These are phyloP conservation scores for Amia ocellicauda DNA, from an alignment of 2,113 vertebrate species.

Conservation along the genomic window DNA sequence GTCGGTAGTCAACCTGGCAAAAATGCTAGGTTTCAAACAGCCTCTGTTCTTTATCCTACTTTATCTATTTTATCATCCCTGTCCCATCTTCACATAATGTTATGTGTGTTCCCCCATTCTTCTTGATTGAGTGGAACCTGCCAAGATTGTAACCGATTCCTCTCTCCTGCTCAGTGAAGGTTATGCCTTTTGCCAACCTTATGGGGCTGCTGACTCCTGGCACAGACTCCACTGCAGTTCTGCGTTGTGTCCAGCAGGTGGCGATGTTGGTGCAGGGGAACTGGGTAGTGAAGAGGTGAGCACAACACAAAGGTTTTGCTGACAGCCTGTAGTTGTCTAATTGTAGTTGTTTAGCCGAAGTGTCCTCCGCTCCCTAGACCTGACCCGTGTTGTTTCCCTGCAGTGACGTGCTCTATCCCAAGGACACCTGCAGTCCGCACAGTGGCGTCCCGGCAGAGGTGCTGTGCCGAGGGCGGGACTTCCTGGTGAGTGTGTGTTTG, in stretches of 20 bases:
- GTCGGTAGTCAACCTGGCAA: no score
- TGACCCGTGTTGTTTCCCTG: slow-evolving; percentile 7
- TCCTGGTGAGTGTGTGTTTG: slow-evolving; percentile 77
- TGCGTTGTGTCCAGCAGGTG: slow-evolving; percentile 98
- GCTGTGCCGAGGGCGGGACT: slow-evolving; percentile 91
- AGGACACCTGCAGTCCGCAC: slow-evolving; percentile 90
- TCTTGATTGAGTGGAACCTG: no score
- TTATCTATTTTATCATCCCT: neutral
- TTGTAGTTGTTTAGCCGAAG: no score
- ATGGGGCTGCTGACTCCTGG: slow-evolving; percentile 90
- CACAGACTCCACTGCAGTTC: slow-evolving; percentile 78
- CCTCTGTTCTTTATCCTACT: slow-evolving; percentile 4
- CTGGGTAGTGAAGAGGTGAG: slow-evolving; percentile 97
- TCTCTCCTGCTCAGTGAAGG: slow-evolving; percentile 81
- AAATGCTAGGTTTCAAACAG: no score
- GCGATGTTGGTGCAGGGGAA: slow-evolving; percentile 95
- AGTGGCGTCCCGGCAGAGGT: slow-evolving; percentile 93
- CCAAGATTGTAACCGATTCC: no score
- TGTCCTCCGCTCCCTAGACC: no score
- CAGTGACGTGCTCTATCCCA: slow-evolving; percentile 95
- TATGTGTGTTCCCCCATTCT: no score
- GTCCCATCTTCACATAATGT: no score
- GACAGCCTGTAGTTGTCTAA: no score
- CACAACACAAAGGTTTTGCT: neutral
- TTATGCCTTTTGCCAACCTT: slow-evolving; percentile 92